phyloP scores from a whole-genome alignment of 2,113 vertebrate species.

The Carassius carassius region DNA sequence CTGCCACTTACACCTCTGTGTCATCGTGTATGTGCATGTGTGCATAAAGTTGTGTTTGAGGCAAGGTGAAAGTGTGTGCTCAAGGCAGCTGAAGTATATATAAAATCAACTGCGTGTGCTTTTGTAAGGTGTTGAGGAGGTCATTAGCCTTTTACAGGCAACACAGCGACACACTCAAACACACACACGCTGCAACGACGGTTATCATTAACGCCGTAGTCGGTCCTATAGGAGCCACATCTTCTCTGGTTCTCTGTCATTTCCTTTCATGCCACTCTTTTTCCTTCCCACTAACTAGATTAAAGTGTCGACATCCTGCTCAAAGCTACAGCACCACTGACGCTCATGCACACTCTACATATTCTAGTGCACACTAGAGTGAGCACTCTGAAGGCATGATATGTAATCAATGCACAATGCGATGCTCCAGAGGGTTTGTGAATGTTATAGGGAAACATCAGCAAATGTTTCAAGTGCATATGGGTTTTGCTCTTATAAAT shows the following conservation, averaged over 20 bases:
- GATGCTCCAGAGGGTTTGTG: background rate
- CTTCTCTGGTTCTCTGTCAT: conserved; percentile 35
- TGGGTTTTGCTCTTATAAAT: background rate
- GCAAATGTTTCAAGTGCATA: background rate
- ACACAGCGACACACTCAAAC: conserved; percentile 21
- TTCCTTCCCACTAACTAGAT: conserved; percentile 28
- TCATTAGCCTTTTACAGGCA: conserved; percentile 36
- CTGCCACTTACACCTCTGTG: conserved; percentile 82
- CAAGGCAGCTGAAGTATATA: conserved; percentile 29
- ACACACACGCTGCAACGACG: conserved; percentile 16
- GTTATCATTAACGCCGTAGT: conserved; percentile 23
- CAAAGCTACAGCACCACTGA: background rate
- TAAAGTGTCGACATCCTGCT: conserved; percentile 27
- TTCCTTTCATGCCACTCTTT: conserved; percentile 22
- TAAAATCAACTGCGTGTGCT: conserved; percentile 39
- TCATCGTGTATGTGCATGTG: conserved; percentile 71
- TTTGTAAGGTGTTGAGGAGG: conserved; percentile 43
- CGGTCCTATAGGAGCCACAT: conserved; percentile 11
- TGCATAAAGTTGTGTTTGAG: conserved; percentile 12
- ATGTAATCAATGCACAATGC: background rate
- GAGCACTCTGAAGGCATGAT: conserved; percentile 4
- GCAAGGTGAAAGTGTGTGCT: conserved; percentile 35
- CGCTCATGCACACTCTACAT: background rate
- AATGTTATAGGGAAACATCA: background rate
- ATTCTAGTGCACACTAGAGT: conserved; percentile 21